phyloP scores from a whole-genome alignment of 2,888 invertebrate species.

The Oithona nana region DNA sequence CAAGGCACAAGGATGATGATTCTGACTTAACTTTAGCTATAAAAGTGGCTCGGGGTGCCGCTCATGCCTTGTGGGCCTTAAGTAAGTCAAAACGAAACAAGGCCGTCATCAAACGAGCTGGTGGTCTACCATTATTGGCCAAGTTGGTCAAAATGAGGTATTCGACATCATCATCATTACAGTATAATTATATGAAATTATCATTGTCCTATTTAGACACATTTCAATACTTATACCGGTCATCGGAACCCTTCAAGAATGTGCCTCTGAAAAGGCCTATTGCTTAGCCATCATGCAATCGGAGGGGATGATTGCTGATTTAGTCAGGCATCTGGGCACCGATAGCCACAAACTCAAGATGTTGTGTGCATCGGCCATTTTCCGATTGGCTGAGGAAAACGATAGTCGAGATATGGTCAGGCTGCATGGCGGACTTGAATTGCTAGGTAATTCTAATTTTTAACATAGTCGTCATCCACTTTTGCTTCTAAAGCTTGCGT shows the following conservation, averaged over 20 bases:
- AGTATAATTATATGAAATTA: no score
- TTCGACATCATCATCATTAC: no score
- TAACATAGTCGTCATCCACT: no score
- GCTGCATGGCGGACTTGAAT: conserved; percentile 1
- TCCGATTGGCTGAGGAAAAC: conserved; percentile 34
- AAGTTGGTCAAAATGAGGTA: conserved; percentile 55
- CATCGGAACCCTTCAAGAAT: conserved; percentile 53
- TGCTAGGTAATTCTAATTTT: no score
- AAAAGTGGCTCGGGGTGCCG: conserved; percentile 52
- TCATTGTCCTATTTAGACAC: no score
- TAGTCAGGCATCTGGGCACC: conserved; percentile 58
- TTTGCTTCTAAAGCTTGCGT: no score
- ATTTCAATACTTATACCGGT: conserved; percentile 69
- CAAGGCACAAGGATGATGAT: background rate
- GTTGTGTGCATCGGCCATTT: conserved; percentile 75
- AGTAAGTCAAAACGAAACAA: conserved; percentile 60
- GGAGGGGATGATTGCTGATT: conserved; percentile 67
- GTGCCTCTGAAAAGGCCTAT: conserved; percentile 30
- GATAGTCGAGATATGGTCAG: conserved; percentile 7
- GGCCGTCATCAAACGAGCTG: conserved; percentile 53
- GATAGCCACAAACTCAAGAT: conserved; percentile 54
- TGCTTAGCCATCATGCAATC: conserved; percentile 59
- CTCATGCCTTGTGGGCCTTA: conserved; percentile 70
- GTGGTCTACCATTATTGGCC: conserved; percentile 43
- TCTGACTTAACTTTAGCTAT: background rate